phyloP scores from a whole-genome alignment of 2,113 vertebrate species.

The Microcebus griseorufus region DNA sequence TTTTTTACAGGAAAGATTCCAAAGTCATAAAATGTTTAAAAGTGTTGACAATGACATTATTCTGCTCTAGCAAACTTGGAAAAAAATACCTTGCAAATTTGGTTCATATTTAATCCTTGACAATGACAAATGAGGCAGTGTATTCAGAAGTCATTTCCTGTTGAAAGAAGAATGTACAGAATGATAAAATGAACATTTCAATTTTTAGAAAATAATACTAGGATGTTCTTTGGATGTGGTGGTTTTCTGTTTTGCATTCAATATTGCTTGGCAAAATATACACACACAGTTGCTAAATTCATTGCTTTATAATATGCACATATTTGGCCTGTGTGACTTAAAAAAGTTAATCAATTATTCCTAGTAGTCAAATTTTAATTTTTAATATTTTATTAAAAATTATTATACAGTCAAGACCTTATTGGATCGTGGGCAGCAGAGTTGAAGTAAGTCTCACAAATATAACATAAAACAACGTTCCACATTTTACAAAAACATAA shows the following conservation, averaged over 20 bases:
- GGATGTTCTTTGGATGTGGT: neutral
- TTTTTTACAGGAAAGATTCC: slow-evolving; percentile 55
- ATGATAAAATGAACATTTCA: slow-evolving; percentile 69
- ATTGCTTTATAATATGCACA: neutral
- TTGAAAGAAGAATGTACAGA: slow-evolving; percentile 63
- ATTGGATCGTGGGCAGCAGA: neutral
- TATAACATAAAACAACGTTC: neutral
- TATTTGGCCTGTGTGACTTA: neutral
- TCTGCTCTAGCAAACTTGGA: slow-evolving; percentile 68
- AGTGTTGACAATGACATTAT: slow-evolving; percentile 76
- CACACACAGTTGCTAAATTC: neutral
- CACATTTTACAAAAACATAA: neutral
- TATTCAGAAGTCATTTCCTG: slow-evolving; percentile 68
- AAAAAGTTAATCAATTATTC: slow-evolving; percentile 3
- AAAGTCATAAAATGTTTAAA: slow-evolving; percentile 71
- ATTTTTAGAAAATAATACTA: slow-evolving; percentile 60
- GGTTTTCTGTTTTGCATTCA: slow-evolving; percentile 38
- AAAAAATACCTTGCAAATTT: slow-evolving; percentile 72
- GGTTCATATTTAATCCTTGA: slow-evolving; percentile 74
- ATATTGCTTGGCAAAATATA: slow-evolving; percentile 11
- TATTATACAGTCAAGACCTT: neutral
- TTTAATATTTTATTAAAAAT: slow-evolving; percentile 45
- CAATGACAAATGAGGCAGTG: slow-evolving; percentile 69
- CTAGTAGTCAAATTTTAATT: neutral
- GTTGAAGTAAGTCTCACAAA: slow-evolving; percentile 12